phyloP scores from a whole-genome alignment of 2,797 vertebrate genomes.

The Lepidocolaptes lacrymiger region DNA sequence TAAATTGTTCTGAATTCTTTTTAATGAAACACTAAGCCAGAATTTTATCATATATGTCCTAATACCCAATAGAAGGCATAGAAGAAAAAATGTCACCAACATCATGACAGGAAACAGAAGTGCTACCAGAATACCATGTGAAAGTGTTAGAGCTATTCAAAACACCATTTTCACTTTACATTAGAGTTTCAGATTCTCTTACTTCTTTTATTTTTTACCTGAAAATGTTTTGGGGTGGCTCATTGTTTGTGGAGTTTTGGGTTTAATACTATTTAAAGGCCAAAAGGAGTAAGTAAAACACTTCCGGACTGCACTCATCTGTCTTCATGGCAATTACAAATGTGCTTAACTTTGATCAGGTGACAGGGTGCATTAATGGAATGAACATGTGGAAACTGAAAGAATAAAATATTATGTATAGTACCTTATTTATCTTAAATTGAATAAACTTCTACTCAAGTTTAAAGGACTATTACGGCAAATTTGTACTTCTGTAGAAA shows the following conservation, averaged over 20 bases:
- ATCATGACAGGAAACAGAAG: background rate
- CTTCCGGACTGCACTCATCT: background rate
- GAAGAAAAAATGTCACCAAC: background rate
- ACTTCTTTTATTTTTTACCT: background rate
- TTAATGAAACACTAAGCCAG: background rate
- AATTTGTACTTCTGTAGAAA: background rate
- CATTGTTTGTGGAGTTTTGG: no score
- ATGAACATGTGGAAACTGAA: background rate
- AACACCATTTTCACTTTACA: fast-evolving
- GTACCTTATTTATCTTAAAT: background rate
- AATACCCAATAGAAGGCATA: background rate
- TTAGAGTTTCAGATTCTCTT: background rate
- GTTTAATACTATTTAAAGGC: background rate
- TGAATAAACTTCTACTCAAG: background rate
- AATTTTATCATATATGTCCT: background rate
- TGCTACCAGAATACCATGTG: background rate
- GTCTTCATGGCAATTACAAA: background rate
- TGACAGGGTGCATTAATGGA: background rate
- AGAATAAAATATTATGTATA: background rate
- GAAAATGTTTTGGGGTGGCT: background rate
- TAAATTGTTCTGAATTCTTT: background rate
- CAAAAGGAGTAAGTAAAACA: background rate
- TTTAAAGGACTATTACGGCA: background rate
- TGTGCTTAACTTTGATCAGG: background rate
- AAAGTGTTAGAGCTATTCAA: background rate